Evolutionary conservation across 2,888 invertebrate species (phyloP), one percentile per base, ranked within the genome.

Genomic region (Andrena marginata): DNA sequence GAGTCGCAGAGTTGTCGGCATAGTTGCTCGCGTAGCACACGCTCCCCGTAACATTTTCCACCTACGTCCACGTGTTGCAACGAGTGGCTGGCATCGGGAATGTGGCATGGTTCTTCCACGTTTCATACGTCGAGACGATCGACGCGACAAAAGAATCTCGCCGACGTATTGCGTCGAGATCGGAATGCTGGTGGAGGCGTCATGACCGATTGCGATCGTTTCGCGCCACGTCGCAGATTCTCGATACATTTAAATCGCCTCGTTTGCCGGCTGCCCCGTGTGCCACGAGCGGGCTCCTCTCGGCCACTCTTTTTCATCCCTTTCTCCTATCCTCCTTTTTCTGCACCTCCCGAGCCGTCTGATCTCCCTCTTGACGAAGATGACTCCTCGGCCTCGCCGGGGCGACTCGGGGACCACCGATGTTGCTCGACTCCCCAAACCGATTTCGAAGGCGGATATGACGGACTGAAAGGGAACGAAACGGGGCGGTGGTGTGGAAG

Each of bases 161-260:
- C 51, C 77, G 77, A 83, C 74, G 65, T 81, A 82, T 83, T 78
- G 79, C 84, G 71, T 70, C 76, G 81, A 80, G 83, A 83, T 74
- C 83, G 84, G 84, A 83, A 83, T 83, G 83, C 80, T 64, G 80
- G 84, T 79, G 84, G 83, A 83, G 84, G 84, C 84, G 84, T 84
- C 85, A 81, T 85, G 87, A 86, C 82, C 90, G 89, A 89, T 87
- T 86, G 86, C 85, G 84, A 90, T 91, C 88, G 86, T 82, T 83
- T 75, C 87, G 85, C 84, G 85, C 23, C 87, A 80, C 84, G 82
- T 82, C 80, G 68, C 70, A 59, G 74, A 90, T 89, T 89, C 90
- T 87, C 89, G 91, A 90, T 89, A 90, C 88, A 89, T 89, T 90
- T 90, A 89, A 89, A 89, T 89, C 87, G 82, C 81, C 87, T 89